phyloP scores from a whole-genome alignment of 2,113 vertebrate species.

The Empidonax alnorum region DNA sequence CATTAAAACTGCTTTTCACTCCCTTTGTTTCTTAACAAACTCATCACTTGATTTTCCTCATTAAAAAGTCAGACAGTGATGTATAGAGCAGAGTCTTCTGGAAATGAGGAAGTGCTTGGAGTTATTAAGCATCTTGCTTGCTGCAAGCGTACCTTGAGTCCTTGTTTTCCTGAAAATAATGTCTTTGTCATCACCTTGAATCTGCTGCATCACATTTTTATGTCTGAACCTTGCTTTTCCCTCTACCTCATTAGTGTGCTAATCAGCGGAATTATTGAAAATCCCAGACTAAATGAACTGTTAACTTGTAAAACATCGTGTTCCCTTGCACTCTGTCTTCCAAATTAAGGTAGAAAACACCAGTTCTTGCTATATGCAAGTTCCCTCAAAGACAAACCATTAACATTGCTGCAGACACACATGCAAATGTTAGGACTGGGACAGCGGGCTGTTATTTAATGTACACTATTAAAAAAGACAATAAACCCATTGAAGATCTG shows the following conservation, averaged over 20 bases:
- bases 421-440: not conserved
- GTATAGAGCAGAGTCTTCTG: not conserved
- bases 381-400: conserved; percentile 23
- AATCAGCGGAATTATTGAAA: conserved; percentile 44
- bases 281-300: conserved; percentile 42
- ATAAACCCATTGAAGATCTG: not conserved
- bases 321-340: conserved; percentile 2
- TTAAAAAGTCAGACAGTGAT: conserved; percentile 13
- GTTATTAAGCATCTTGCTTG: conserved; percentile 13
- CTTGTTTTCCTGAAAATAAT: conserved; percentile 26
- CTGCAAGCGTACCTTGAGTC: not conserved
- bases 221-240: not conserved
- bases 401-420: not conserved
- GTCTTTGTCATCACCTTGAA: conserved; percentile 25
- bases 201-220: conserved; percentile 11
- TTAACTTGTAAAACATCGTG: conserved; percentile 26
- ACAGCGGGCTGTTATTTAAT: not conserved
- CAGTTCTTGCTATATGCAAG: not conserved
- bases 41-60: not conserved
- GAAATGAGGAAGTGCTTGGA: not conserved
- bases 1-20: not conserved
- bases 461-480: not conserved
- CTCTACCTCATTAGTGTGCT: not conserved
- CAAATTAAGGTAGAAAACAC: not conserved
- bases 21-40: conserved; percentile 13